Evolutionary conservation across 2,113 vertebrate species (phyloP), one percentile per base, ranked within the genome.

Genomic region (Chaetops frenatus): DNA sequence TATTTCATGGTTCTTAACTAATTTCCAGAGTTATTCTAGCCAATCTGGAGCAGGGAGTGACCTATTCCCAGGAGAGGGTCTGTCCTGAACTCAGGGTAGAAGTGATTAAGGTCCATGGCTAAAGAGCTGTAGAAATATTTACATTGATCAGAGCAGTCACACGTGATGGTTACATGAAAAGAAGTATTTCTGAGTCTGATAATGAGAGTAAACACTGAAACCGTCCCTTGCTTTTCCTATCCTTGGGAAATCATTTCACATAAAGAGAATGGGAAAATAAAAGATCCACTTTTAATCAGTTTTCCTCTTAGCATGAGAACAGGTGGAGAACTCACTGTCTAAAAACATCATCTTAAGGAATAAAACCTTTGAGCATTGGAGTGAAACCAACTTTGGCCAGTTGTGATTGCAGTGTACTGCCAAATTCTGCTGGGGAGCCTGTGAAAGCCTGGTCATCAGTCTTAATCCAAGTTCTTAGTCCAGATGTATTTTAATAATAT

Each of bases 401-500:
- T 92, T 92, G 79, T 86, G 83, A 90, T 67, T 77, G 60, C 51
- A 77, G 16, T 36, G 44, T 66, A 57, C 64, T 95, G 93, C 79
- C 95, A 93, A 94, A 96, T 48, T 92, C 65, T 78, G 56, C 76
- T 81, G 72, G 72, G 90, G 92, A 93, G 48, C 53, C 85, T 86
- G 45, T 88, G 92, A 92, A 90, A 94, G 84, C 42, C 45, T 4
- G 16, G 64, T 60, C 79, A 73, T 85, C 72, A 74, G 64, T 83
- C 72, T 92, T 81, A 88, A 88, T 90, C 88, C 92, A 93, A 88
- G 76, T 73, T 90, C 82, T 90, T 74, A 92, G 60, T 60, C 79
- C 90, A 95, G 88, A 94, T 88, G 80, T 90, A 94, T 83, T 91
- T 91, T 83, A 93, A 92, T 88, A 95, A 93, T 83, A 86, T 61